Percentiles rank a stretch among this genome's conserved stretches.
These are phyloP conservation scores for Poecilia latipinna DNA, from an alignment of 2,113 vertebrate species.

Conservation along the genomic window DNA sequence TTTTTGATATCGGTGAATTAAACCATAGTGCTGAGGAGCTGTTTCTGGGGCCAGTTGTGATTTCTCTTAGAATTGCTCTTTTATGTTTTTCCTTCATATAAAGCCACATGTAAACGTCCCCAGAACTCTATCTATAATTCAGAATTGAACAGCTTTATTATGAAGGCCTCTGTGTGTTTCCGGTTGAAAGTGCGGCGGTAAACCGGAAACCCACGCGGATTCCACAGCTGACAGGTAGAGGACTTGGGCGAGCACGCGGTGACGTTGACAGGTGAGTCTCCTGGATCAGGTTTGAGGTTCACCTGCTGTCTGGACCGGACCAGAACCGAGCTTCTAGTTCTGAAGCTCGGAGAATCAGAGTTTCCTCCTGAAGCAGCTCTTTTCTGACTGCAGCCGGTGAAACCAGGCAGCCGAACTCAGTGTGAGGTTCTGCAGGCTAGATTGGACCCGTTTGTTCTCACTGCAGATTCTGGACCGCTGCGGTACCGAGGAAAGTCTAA, in stretches of 20 bases:
- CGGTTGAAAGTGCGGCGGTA: neutral
- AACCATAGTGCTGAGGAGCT: too few species aligned
- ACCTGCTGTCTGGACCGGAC: neutral
- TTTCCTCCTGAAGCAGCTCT: neutral
- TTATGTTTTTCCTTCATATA: neutral
- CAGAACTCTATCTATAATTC: neutral
- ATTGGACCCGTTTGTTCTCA: neutral
- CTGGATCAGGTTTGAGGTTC: neutral
- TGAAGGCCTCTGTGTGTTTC: neutral
- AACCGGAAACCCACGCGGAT: constrained; percentile 18
- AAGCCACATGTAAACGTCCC: neutral
- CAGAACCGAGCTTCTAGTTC: neutral
- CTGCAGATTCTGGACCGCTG: neutral
- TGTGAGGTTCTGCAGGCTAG: neutral
- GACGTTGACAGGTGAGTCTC: neutral
- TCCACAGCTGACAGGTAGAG: neutral
- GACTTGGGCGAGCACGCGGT: neutral
- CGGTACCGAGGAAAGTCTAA: neutral
- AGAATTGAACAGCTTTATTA: neutral
- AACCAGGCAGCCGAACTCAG: neutral
- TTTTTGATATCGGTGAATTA: too few species aligned
- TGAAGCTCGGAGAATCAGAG: neutral
- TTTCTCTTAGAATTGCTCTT: neutral
- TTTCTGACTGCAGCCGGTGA: neutral
- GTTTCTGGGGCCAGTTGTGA: too few species aligned